Evolutionary conservation across 2,888 invertebrate genomes (phyloP).

Genomic region (Lasioglossum vierecki): DNA sequence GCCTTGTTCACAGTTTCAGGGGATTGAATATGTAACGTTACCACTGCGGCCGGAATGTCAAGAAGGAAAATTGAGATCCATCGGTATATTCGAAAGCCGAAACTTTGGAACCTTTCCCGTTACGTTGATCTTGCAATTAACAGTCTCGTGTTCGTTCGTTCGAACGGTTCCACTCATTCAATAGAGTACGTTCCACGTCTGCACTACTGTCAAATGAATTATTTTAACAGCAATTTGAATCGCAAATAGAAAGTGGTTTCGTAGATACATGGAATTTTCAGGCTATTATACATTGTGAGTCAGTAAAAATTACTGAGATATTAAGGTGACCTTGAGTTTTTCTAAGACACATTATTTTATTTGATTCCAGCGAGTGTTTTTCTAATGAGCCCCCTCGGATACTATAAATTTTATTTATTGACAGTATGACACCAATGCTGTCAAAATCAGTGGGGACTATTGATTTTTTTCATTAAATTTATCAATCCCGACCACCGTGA

Average conservation of each 20-base stretch:
- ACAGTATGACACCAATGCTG: too few species aligned
- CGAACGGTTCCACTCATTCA: neutral
- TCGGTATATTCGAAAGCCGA: neutral
- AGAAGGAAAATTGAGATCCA: constrained; percentile 44
- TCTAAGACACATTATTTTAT: too few species aligned
- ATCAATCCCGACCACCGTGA: neutral
- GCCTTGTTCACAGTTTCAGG: constrained; percentile 51
- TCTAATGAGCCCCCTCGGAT: too few species aligned
- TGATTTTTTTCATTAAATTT: neutral
- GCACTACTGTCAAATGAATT: neutral
- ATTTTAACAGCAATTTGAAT: neutral
- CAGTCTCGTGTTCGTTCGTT: neutral
- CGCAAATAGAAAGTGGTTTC: too few species aligned
- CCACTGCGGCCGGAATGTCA: constrained; percentile 37
- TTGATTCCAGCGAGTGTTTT: too few species aligned
- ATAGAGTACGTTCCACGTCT: neutral
- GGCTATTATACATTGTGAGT: too few species aligned
- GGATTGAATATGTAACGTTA: constrained; percentile 58
- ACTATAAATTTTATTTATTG: too few species aligned
- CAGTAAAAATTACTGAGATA: too few species aligned
- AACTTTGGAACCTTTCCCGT: neutral
- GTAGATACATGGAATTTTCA: too few species aligned
- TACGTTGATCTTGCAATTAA: neutral
- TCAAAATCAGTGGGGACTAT: too few species aligned
- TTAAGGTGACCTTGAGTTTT: too few species aligned